A percentile compares a stretch with the other conserved stretches of the same genome.
Evolutionary conservation across 2,113 vertebrate genomes (phyloP).

Genomic region (Clarias magur): DNA sequence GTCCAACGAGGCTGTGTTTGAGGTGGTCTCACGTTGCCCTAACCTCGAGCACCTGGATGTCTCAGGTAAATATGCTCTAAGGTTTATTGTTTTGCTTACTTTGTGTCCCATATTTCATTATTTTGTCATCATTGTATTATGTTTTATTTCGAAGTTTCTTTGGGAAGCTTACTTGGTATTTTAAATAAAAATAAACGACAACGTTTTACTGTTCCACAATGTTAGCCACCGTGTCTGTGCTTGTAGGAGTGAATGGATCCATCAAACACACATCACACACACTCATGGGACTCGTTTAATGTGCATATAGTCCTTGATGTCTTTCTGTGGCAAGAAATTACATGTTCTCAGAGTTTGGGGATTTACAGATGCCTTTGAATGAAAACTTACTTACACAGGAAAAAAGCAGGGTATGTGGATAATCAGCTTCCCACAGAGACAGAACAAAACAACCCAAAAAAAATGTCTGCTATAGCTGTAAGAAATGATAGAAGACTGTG

Average conservation of each 20-base stretch:
- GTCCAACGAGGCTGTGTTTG: constrained; percentile 94
- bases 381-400: constrained; percentile 15
- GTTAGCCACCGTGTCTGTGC: not conserved
- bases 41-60: constrained; percentile 96
- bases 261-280: constrained; percentile 30
- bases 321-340: constrained; percentile 21
- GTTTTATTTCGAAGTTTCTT: not conserved
- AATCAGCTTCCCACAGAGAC: constrained; percentile 16
- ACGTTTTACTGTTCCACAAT: not conserved
- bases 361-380: constrained; percentile 30
- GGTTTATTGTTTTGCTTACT: not conserved
- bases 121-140: not conserved
- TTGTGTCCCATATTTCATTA: not conserved
- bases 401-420: constrained; percentile 13
- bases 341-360: constrained; percentile 12
- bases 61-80: constrained; percentile 79
- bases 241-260: not conserved
- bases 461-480: not conserved
- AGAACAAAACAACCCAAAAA: constrained; percentile 16
- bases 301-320: constrained; percentile 30
- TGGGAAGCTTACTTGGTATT: not conserved
- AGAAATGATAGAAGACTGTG: not conserved
- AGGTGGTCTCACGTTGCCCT: constrained; percentile 94
- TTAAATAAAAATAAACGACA: constrained; percentile 2
- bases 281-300: not conserved